Base-by-base conservation (phyloP, 1,140 invertebrate genomes). In the Hermatobates lingyangjiaoensis region DNA sequence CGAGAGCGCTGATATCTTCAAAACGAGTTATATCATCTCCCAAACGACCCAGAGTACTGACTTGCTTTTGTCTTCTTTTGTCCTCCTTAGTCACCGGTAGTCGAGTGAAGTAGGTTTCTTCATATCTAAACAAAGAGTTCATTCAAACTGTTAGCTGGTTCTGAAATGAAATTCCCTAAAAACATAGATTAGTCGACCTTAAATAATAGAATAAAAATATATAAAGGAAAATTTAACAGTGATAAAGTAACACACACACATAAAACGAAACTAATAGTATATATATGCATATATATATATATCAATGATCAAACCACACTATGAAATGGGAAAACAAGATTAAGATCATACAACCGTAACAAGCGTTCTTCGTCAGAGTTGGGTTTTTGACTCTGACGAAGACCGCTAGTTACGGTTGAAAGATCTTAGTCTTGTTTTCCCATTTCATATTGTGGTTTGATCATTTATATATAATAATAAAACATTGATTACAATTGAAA, bases 61-160 rank as follows among this genome's bases (percentile, higher is more conserved):
- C 66, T 61, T 82, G 76, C 58, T 77, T 79, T 58, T 76, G 73
- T 57, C 73, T 74, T 62, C 87, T 83, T 63, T 83, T 87, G 53
- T 95, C 87, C 60, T 81, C 77, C 68, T 92, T 92, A 26, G 82
- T 85, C 3, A 87, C 72, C 39, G 85, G 82, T 59, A 94, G 71
- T 56, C 92, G 79, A 44, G 87, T 87, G 62, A 95, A 78, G 63
- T 91, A 87, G 53, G 81, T 83, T 69, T 96, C 91, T 72, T 96
- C 92, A 69, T 90, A 95, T 59, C 68, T 72, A 55, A 47, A 62
- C 61, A 53, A 46, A 49, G 54, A 55, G 27, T 46, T 54, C 50
- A 27, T 45, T 49, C 21, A 3, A 21, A 48, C 24, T 14, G 2
- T 45, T 1, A 45, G 27, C 10, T 21, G 21, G 5, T 10, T 10